A percentile compares a stretch with the other conserved stretches of the same genome.
Conservation (phyloP, 2,888 invertebrate species). For the Smittia aterrima region DNA sequence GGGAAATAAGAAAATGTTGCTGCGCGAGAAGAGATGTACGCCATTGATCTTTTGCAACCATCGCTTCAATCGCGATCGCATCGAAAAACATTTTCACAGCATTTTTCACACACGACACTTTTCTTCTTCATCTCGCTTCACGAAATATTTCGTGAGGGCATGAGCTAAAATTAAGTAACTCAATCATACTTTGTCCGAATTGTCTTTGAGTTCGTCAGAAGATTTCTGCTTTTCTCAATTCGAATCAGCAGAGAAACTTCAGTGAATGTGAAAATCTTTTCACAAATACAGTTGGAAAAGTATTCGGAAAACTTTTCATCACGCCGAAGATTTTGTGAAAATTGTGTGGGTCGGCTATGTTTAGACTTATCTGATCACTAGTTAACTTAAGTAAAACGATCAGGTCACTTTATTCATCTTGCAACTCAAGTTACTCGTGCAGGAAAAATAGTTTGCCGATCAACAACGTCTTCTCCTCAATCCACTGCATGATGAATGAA, state of each 20-base stretch:
- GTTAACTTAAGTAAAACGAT: background rate
- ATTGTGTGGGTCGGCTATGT: slow-evolving; percentile 22
- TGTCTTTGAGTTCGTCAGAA: background rate
- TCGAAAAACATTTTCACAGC: slow-evolving; percentile 15
- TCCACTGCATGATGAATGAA: background rate
- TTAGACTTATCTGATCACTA: background rate
- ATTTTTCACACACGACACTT: slow-evolving; percentile 34
- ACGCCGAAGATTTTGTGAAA: slow-evolving; percentile 12
- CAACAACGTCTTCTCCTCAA: background rate
- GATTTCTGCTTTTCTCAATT: background rate
- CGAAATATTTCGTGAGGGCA: background rate
- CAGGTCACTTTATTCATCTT: background rate
- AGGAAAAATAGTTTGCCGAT: background rate
- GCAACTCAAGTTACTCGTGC: background rate
- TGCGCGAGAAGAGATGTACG: background rate
- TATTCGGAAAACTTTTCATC: slow-evolving; percentile 20
- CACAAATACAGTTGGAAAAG: background rate
- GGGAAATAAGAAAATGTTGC: background rate
- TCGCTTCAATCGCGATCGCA: background rate
- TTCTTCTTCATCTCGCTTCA: background rate
- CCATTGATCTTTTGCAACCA: slow-evolving; percentile 6
- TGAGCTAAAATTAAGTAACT: slow-evolving; percentile 34
- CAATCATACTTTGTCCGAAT: slow-evolving; percentile 1
- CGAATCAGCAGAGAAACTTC: background rate
- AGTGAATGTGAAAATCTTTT: background rate